Evolutionary conservation across 1,140 invertebrate species (phyloP).

Genomic region (Macrocentrus cingulum): DNA sequence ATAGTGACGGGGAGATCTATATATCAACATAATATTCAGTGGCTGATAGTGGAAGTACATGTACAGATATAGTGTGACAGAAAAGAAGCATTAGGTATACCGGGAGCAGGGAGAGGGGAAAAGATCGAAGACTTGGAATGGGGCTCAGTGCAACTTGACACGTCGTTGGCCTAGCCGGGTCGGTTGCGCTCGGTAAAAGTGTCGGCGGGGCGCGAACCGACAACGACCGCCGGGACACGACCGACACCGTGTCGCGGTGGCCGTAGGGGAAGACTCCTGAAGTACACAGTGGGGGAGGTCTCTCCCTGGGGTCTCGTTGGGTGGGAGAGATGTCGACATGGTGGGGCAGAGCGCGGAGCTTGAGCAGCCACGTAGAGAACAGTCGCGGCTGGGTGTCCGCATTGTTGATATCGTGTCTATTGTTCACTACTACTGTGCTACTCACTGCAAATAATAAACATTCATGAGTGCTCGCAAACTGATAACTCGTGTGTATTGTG

Average conservation of each 20-base stretch:
- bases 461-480: too few species aligned
- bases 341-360: constrained; percentile 30
- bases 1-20: too few species aligned
- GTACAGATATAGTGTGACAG: background rate
- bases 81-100: background rate
- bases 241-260: constrained; percentile 37
- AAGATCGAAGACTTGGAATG: constrained; percentile 20
- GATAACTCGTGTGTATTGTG: too few species aligned
- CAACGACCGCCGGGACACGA: constrained; percentile 47
- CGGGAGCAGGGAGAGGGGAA: background rate
- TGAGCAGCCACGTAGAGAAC: constrained; percentile 32
- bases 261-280: constrained; percentile 29
- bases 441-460: background rate
- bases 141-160: constrained; percentile 35
- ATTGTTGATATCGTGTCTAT: constrained; percentile 29
- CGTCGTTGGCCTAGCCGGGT: constrained; percentile 45
- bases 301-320: constrained; percentile 30
- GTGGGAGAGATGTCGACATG: constrained; percentile 18
- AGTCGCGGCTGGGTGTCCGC: constrained; percentile 43
- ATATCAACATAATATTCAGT: background rate
- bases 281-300: constrained; percentile 3
- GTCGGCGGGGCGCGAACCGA: constrained; percentile 47
- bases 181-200: constrained; percentile 45
- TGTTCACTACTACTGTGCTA: background rate
- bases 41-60: background rate